Evolutionary conservation across 2,888 invertebrate genomes (phyloP).

Genomic region (Athetis lepigone): DNA sequence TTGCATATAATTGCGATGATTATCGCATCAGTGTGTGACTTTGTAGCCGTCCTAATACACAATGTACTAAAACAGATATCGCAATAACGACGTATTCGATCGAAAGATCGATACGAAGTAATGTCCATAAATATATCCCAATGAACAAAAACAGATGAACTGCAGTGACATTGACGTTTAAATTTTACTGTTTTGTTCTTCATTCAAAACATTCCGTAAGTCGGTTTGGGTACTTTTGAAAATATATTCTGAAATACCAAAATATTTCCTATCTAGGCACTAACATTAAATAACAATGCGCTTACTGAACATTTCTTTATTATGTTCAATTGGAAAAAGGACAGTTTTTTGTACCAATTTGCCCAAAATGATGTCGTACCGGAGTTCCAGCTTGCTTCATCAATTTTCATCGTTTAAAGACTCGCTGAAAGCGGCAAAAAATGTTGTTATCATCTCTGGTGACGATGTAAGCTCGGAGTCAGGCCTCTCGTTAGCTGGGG

Average conservation of each 20-base stretch:
- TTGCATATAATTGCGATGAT: too few relatives aligned
- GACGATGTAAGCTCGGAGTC: slow-evolving; percentile 94
- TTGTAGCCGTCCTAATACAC: too few relatives aligned
- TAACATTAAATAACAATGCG: background rate
- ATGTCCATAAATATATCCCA: too few relatives aligned
- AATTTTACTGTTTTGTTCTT: too few relatives aligned
- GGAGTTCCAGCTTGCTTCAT: slow-evolving; percentile 32
- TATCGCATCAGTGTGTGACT: too few relatives aligned
- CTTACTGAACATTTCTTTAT: background rate
- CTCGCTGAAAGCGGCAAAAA: slow-evolving; percentile 29
- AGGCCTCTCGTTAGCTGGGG: slow-evolving; percentile 94
- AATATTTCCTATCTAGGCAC: background rate
- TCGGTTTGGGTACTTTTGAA: background rate
- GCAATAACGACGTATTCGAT: too few relatives aligned
- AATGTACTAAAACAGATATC: too few relatives aligned
- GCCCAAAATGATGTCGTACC: slow-evolving; percentile 12
- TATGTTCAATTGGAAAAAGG: slow-evolving; percentile 13
- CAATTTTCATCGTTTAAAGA: slow-evolving; percentile 26
- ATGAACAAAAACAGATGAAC: background rate
- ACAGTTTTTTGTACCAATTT: slow-evolving; percentile 2
- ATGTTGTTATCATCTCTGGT: slow-evolving; percentile 90
- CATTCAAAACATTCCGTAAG: too few relatives aligned
- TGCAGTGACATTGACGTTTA: background rate
- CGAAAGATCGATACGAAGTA: too few relatives aligned
- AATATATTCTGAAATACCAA: background rate